These are phyloP conservation scores for Neostethus bicornis DNA, from an alignment of 2,797 vertebrate species.

Conservation along the genomic window DNA sequence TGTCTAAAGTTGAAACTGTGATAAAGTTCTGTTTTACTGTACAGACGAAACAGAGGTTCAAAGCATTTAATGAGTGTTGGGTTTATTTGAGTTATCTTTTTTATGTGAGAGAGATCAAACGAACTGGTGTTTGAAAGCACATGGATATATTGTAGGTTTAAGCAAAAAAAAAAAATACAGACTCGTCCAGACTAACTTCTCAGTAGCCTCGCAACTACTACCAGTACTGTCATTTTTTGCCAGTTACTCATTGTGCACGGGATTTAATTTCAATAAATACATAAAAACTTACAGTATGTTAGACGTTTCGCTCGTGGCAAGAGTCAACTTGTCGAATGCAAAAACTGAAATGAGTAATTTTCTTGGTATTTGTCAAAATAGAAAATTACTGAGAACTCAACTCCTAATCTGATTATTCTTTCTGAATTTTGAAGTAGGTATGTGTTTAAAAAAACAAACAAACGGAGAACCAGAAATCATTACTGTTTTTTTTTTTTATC, in stretches of 20 bases:
- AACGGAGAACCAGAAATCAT: not conserved
- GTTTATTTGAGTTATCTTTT: not conserved
- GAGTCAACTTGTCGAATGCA: not conserved
- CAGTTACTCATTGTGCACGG: no score
- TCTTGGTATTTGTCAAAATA: not conserved
- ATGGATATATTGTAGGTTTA: not conserved
- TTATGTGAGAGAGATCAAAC: not conserved
- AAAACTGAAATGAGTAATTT: not conserved
- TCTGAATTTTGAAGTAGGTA: not conserved
- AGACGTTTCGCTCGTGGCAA: not conserved
- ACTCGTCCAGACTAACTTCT: not conserved
- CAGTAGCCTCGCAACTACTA: no score
- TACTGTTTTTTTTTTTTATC: not conserved
- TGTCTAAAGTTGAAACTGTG: no score
- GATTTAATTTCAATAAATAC: no score
- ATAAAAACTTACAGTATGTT: no score
- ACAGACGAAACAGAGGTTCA: not conserved
- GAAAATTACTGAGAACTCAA: not conserved
- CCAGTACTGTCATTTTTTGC: no score
- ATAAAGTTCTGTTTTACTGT: no score
- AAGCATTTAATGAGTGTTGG: not conserved
- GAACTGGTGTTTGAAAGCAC: not conserved
- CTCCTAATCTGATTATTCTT: not conserved
- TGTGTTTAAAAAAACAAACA: not conserved
- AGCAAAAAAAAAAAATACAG: not conserved